Conservation (phyloP, 2,797 vertebrate species). For the Crocidura indochinensis region DNA sequence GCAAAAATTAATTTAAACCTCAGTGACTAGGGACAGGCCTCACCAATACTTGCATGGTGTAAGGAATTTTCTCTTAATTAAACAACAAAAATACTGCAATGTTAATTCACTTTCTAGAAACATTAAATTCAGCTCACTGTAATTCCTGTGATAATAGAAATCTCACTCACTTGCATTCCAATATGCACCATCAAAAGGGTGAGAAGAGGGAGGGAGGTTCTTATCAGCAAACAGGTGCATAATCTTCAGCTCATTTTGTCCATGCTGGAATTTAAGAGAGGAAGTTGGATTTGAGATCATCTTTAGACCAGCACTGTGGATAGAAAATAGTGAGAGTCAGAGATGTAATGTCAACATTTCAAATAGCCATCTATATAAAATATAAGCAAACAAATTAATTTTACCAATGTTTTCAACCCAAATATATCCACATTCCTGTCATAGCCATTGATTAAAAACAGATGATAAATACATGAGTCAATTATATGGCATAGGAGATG, state of each 20-base stretch:
- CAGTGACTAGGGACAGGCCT: background rate
- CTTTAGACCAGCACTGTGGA: background rate
- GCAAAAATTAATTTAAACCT: constrained; percentile 6
- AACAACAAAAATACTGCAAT: background rate
- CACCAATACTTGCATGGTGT: background rate
- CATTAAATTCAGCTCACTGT: background rate
- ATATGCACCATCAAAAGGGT: background rate
- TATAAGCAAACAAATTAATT: background rate
- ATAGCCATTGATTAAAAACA: background rate
- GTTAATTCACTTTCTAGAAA: background rate
- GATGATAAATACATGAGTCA: too few species aligned
- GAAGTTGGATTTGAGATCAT: too few species aligned
- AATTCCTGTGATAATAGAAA: background rate
- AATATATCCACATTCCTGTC: background rate
- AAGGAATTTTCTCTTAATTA: background rate
- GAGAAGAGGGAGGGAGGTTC: background rate
- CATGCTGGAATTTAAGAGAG: too few species aligned
- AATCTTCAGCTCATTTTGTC: background rate
- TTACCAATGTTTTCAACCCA: background rate
- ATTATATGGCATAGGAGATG: background rate
- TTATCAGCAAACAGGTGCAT: background rate
- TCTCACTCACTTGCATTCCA: background rate
- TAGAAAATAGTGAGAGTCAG: background rate
- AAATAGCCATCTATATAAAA: background rate
- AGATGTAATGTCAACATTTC: background rate